Percentiles rank a stretch among this genome's conserved stretches.
Conservation (phyloP, 2,113 vertebrate genomes). For the Ophthalmolycus amberensis region DNA sequence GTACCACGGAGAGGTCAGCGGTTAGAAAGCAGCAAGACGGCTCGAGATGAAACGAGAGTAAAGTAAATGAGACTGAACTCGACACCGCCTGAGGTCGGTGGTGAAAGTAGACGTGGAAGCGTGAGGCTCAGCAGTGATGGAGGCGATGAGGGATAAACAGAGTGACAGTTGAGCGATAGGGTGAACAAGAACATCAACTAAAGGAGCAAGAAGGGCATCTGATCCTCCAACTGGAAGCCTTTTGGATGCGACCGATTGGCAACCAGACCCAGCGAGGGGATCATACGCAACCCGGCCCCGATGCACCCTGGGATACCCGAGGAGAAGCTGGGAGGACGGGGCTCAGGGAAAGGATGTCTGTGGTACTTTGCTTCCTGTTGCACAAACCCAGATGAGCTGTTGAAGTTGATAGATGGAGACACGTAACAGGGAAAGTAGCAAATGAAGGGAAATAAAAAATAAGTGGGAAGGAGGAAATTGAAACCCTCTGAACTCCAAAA, state of each 20-base stretch:
- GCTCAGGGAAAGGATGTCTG: background rate
- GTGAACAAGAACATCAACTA: background rate
- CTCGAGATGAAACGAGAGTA: background rate
- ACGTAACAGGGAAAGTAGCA: background rate
- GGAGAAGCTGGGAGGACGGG: background rate
- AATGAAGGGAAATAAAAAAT: background rate
- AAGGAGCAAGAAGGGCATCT: background rate
- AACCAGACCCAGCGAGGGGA: no score
- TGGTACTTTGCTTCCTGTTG: background rate
- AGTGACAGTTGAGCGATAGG: background rate
- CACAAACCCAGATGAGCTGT: background rate
- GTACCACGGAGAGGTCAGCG: constrained; percentile 2
- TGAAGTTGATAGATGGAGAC: background rate
- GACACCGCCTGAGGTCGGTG: background rate
- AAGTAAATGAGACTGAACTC: background rate
- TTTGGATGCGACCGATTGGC: background rate
- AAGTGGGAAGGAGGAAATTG: background rate
- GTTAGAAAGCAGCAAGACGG: background rate
- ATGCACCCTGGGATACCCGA: background rate
- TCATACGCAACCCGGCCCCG: background rate
- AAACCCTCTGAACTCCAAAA: background rate
- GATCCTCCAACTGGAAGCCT: background rate
- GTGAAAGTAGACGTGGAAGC: background rate
- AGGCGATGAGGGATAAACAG: constrained; percentile 47
- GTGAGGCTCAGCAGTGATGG: background rate